Percentiles rank a stretch among this genome's conserved stretches.
phyloP scores from a whole-genome alignment of 2,888 invertebrate genomes.

The Lampropteryx suffumata region DNA sequence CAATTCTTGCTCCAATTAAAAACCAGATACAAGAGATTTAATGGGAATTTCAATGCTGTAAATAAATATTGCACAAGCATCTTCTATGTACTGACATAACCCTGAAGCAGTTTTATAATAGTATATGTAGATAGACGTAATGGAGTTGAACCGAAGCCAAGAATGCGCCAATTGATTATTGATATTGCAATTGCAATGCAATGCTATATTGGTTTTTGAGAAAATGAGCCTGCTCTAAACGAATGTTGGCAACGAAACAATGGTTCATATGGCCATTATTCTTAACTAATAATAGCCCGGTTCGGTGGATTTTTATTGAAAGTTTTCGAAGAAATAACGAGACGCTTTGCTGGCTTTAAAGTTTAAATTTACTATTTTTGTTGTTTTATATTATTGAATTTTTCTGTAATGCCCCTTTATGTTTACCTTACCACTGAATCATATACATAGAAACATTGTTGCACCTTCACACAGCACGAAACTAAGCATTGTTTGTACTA shows the following conservation, averaged over 20 bases:
- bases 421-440: too few species aligned
- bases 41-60: neutral
- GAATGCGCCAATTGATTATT: conserved; percentile 82
- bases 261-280: conserved; percentile 37
- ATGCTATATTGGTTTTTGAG: conserved; percentile 69
- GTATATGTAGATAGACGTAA: conserved; percentile 46
- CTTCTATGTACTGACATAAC: conserved; percentile 12
- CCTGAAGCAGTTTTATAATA: conserved; percentile 25
- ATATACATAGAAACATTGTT: too few species aligned
- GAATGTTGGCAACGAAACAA: conserved; percentile 45
- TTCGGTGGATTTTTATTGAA: conserved; percentile 31
- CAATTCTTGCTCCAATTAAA: too few species aligned
- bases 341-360: conserved; percentile 27
- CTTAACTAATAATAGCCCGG: conserved; percentile 36
- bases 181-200: conserved; percentile 65
- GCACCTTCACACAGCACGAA: too few species aligned
- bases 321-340: conserved; percentile 27
- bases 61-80: conserved; percentile 7
- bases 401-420: too few species aligned
- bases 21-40: too few species aligned
- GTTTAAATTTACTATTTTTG: conserved; percentile 24
- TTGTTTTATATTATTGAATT: neutral
- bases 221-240: conserved; percentile 58
- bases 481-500: too few species aligned
- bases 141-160: conserved; percentile 79